Base-by-base conservation (phyloP, 2,888 invertebrate species). In the Creontiades dilutus region DNA sequence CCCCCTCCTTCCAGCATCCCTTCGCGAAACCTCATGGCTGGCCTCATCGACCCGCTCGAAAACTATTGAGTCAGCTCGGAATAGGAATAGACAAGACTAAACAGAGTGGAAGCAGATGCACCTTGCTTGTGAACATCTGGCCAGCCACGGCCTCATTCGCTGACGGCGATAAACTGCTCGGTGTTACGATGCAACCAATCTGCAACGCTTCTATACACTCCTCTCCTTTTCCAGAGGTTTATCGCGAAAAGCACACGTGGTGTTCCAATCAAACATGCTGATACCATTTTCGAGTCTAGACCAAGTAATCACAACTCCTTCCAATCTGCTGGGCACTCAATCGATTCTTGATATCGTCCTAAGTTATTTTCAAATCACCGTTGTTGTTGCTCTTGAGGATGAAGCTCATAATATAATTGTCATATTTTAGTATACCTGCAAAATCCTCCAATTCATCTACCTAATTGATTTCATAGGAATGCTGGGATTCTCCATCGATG, bases 41-140 rank as follows among this genome's bases (percentile, higher is more conserved):
- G 61, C 68, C 23, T 68, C 47, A 82, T 82, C 82, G 82, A 82
- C 52, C 82, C 52, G 82, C 52, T 82, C 52, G 82, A 82, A 52
- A 82, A 82, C 82, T 68, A 68, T 47, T 82, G 82, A 82, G 82
- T 82, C 82, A 82, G 82, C 47, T 78, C 52, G 19, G 82, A 14
- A 82, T 82, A 23, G 52, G 82, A 82, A 82, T 82, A 82, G 82
- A 82, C 82, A 82, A 82, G 82, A 82, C 82, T 82, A 82, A 82
- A 82, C 82, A 82, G 52, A 82, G 48, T 82, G 82, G 52, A 82
- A 82, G 82, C 82, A 82, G 82, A 82, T 82, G 82, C 82, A 82
- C 82, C 82, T 82, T 82, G 82, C 82, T 46, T 4, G n/a, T 12
- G 82, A 82, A 82, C 82, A 82, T 82, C 82, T 82, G 82, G 82